Evolutionary conservation across 2,888 invertebrate species (phyloP).

Genomic region (Epinotia demarniana): DNA sequence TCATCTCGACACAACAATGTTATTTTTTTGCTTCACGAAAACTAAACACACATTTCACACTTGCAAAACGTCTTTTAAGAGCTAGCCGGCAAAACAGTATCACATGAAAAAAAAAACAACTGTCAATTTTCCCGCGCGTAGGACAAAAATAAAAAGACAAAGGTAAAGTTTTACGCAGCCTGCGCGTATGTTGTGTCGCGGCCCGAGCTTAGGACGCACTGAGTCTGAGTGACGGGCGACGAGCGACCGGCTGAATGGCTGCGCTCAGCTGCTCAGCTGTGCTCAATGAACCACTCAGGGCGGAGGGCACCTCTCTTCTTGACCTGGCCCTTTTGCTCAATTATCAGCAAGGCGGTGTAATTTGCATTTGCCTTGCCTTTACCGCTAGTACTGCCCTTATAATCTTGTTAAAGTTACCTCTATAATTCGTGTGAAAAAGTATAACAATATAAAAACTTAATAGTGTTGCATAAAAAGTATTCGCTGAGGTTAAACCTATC

Average conservation of each 20-base stretch:
- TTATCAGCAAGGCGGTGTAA: constrained; percentile 48
- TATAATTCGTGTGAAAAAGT: background rate
- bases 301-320: constrained; percentile 78
- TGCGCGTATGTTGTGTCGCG: constrained; percentile 81
- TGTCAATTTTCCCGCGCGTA: constrained; percentile 74
- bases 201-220: constrained; percentile 79
- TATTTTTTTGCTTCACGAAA: constrained; percentile 65
- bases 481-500: constrained; percentile 38
- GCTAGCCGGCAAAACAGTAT: constrained; percentile 31
- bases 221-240: constrained; percentile 61
- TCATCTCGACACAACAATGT: constrained; percentile 69
- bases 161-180: constrained; percentile 66
- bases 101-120: constrained; percentile 51
- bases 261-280: constrained; percentile 71
- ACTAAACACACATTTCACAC: constrained; percentile 75
- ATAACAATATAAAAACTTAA: background rate
- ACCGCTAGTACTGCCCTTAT: background rate
- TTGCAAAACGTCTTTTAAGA: constrained; percentile 26
- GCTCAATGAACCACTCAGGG: constrained; percentile 82
- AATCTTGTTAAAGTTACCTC: background rate
- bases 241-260: constrained; percentile 68
- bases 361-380: background rate
- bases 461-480: constrained; percentile 5
- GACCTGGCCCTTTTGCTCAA: constrained; percentile 70
- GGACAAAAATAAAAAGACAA: constrained; percentile 63